Base-by-base conservation (phyloP, 2,888 invertebrate species). In the Melanostoma scalare region DNA sequence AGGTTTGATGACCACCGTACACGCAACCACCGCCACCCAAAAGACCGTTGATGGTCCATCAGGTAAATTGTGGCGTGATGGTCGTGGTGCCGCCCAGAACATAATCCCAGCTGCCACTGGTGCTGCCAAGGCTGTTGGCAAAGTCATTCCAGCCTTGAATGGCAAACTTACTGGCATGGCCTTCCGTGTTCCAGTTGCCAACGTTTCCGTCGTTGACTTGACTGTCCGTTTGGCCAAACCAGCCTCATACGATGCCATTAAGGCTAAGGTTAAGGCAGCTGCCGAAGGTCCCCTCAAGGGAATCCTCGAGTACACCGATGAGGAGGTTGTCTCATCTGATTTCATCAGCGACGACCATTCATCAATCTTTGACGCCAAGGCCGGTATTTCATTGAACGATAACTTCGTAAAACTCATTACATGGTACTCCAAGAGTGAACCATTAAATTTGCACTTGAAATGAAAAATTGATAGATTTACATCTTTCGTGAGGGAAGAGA, bases 91-190 rank as follows among this genome's bases (percentile, higher is more conserved):
- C 87, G 96, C 95, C 86, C 98, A 99, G 92, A 99, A 99, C 93
- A 99, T 99, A 93, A 99, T 99, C 92, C 99, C 99, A 80, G 99
- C 99, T 75, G 93, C 98, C 30, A 99, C 99, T 88, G 99, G 99
- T 86, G 99, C 99, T 85, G 99, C 99, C 86, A 99, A 99, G 92
- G 99, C 99, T 89, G 99, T 99, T 61, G 99, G 99, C 88, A 99
- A 99, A 93, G 99, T 99, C 87, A 99, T 99, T 92, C 99, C 99
- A 76, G 95, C 96, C 80, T 93, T 99, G 82, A 98, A 99, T 89
- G 99, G 99, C 87, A 99, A 99, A 92, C 93, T 99, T 85, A 99
- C 99, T 85, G 99, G 99, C 89, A 99, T 99, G 99, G 99, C 99
- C 86, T 99, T 99, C 97, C 96, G 99, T 91, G 99, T 99, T 20